These are phyloP conservation scores for Meloidogyne chitwoodi DNA, from an alignment of 1,140 invertebrate genomes.

Conservation along the genomic window DNA sequence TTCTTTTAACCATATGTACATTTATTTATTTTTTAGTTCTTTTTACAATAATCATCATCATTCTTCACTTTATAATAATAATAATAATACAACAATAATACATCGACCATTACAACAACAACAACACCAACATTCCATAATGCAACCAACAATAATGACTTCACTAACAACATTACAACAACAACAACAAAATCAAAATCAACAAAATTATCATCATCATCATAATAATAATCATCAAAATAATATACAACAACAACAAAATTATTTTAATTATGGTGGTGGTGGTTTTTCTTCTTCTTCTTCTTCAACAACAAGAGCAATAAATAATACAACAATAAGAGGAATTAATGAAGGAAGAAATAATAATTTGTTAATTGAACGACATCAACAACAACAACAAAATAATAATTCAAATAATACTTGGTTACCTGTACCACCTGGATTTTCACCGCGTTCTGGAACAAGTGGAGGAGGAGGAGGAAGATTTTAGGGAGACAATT, in stretches of 20 bases:
- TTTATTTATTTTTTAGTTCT: not conserved
- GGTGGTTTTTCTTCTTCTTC: not conserved
- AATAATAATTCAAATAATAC: not conserved
- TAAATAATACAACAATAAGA: not conserved
- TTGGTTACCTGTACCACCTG: constrained; percentile 16
- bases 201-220: not conserved
- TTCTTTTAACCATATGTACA: too few relatives aligned
- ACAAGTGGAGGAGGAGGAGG: not conserved
- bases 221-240: not conserved
- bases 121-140: not conserved
- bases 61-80: not conserved
- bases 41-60: not conserved
- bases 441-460: constrained; percentile 11
- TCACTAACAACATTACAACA: not conserved
- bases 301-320: not conserved
- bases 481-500: too few relatives aligned
- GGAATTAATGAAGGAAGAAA: not conserved
- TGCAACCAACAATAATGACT: not conserved
- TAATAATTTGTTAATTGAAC: not conserved
- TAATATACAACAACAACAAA: not conserved
- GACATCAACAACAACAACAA: not conserved
- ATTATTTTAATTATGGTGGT: not conserved
- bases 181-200: too few relatives aligned
- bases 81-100: not conserved
- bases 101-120: not conserved